These are phyloP conservation scores for Pseudanteris insignis DNA, from an alignment of 2,888 invertebrate genomes.

Conservation along the genomic window DNA sequence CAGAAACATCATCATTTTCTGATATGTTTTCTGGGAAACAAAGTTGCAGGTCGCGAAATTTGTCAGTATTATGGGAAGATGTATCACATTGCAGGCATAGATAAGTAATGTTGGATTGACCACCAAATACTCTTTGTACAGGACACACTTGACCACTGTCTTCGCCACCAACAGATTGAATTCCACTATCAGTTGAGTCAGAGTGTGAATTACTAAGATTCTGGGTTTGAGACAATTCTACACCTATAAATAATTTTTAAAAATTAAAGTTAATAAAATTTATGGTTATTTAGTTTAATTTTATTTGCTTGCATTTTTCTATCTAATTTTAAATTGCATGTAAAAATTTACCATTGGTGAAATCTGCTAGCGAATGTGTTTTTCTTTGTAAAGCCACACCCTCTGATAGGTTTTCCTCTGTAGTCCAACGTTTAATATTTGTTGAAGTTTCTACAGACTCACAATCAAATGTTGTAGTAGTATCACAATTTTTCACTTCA, in stretches of 20 bases:
- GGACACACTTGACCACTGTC: constrained; percentile 63
- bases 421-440: constrained; percentile 63
- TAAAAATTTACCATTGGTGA: constrained; percentile 55
- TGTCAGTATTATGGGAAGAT: constrained; percentile 78
- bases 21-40: constrained; percentile 74
- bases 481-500: constrained; percentile 49
- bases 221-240: constrained; percentile 57
- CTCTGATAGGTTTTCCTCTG: constrained; percentile 64
- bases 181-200: constrained; percentile 65
- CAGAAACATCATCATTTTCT: constrained; percentile 69
- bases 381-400: constrained; percentile 58
- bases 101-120: constrained; percentile 78
- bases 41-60: constrained; percentile 82
- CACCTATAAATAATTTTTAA: constrained; percentile 54
- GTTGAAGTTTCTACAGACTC: constrained; percentile 31
- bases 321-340: too few species aligned
- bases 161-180: constrained; percentile 64
- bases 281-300: neutral
- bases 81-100: constrained; percentile 78
- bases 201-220: constrained; percentile 62
- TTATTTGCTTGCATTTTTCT: too few species aligned
- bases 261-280: too few species aligned
- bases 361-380: constrained; percentile 62
- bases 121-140: constrained; percentile 80
- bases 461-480: constrained; percentile 31